Evolutionary conservation across 2,888 invertebrate genomes (phyloP).

Genomic region (Phengaris arion): DNA sequence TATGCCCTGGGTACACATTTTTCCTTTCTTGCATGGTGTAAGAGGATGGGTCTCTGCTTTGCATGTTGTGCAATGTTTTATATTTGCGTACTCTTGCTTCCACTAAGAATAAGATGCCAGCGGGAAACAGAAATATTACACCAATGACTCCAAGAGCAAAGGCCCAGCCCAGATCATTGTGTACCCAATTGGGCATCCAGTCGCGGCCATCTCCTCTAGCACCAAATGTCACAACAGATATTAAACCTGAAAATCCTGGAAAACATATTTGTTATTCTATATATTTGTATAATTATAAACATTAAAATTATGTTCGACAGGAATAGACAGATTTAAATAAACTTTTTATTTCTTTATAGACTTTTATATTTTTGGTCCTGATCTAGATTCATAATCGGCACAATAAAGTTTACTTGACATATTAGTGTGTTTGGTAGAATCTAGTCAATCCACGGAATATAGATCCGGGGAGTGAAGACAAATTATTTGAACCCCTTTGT

Average conservation of each 20-base stretch:
- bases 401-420: not conserved
- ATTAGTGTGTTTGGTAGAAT: too few relatives aligned
- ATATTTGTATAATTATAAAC: not conserved
- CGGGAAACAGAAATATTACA: conserved; percentile 85
- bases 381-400: not conserved
- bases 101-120: conserved; percentile 89
- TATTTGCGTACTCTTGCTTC: conserved; percentile 90
- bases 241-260: conserved; percentile 87
- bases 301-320: not conserved
- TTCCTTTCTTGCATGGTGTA: conserved; percentile 85
- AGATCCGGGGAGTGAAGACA: too few relatives aligned
- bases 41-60: conserved; percentile 82
- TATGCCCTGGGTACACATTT: conserved; percentile 79
- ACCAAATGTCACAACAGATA: conserved; percentile 93
- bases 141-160: conserved; percentile 92
- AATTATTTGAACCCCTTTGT: too few relatives aligned
- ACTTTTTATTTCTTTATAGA: not conserved
- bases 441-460: too few relatives aligned
- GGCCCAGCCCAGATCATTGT: conserved; percentile 97
- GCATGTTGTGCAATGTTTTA: conserved; percentile 84
- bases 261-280: conserved; percentile 24
- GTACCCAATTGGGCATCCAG: conserved; percentile 98
- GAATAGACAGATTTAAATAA: conserved; percentile 14
- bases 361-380: not conserved
- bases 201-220: conserved; percentile 93